phyloP scores from a whole-genome alignment of 2,113 vertebrate species.

The Caretta caretta region DNA sequence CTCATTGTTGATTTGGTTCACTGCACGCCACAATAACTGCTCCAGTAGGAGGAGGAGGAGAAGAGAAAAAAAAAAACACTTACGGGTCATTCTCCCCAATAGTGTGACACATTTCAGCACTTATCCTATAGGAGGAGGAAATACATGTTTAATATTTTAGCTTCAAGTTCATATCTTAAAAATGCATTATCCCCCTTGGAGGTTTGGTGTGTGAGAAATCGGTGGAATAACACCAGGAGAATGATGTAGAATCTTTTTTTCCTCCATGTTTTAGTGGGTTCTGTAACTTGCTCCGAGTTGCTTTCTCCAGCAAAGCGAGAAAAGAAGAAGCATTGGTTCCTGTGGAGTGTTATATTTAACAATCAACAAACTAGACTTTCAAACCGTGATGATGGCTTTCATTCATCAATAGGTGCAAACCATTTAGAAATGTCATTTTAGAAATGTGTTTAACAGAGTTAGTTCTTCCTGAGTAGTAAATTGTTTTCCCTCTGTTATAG shows the following conservation, averaged over 20 bases:
- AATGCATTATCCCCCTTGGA: conserved; percentile 75
- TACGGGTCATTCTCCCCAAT: conserved; percentile 81
- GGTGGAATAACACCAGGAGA: conserved; percentile 53
- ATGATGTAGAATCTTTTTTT: conserved; percentile 3
- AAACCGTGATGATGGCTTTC: background rate
- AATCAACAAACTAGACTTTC: conserved; percentile 44
- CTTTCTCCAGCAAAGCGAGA: background rate
- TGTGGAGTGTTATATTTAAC: conserved; percentile 22
- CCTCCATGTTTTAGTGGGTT: conserved; percentile 41
- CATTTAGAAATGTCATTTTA: conserved; percentile 48
- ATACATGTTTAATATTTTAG: conserved; percentile 78
- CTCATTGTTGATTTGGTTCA: conserved; percentile 88
- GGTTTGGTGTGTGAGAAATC: conserved; percentile 73
- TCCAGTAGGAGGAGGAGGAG: conserved; percentile 76
- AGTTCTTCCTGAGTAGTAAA: conserved; percentile 32
- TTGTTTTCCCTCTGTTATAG: background rate
- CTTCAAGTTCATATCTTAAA: conserved; percentile 78
- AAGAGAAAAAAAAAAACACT: conserved; percentile 71
- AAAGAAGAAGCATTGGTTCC: conserved; percentile 32
- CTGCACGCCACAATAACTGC: conserved; percentile 84
- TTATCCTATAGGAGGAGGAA: conserved; percentile 67
- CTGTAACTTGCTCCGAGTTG: background rate
- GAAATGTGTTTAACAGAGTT: conserved; percentile 35
- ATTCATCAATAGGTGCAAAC: conserved; percentile 47
- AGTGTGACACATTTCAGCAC: conserved; percentile 77